Percentiles rank a stretch among this genome's conserved stretches.
Evolutionary conservation across 2,797 vertebrate genomes (phyloP).

Genomic region (Emys orbicularis): DNA sequence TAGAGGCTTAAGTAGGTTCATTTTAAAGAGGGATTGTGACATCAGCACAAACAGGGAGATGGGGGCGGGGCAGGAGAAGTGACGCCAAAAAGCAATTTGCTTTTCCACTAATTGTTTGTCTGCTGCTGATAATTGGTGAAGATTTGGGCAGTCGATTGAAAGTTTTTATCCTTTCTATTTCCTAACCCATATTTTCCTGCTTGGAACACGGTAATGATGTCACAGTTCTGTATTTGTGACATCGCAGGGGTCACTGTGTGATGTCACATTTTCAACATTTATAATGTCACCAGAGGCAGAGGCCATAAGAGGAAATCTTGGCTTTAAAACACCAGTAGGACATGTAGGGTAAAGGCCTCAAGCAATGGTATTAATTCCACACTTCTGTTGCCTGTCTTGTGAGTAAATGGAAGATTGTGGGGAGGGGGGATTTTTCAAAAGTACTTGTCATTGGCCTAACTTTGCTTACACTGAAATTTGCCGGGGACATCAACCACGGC

Average conservation of each 20-base stretch:
- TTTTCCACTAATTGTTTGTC: slow-evolving; percentile 44
- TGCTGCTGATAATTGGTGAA: slow-evolving; percentile 17
- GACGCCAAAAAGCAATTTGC: slow-evolving; percentile 4
- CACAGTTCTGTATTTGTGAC: not conserved
- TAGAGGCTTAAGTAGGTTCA: slow-evolving; percentile 17
- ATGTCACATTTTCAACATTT: not conserved
- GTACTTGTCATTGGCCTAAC: not conserved
- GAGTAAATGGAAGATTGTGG: accelerated
- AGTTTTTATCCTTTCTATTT: not conserved
- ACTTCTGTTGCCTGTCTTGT: accelerated
- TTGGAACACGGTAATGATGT: not conserved
- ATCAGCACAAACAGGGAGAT: not conserved
- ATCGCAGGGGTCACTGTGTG: not conserved
- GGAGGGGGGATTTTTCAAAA: accelerated
- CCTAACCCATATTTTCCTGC: not conserved
- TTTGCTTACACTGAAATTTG: not conserved
- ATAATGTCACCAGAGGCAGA: accelerated
- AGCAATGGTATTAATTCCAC: accelerated
- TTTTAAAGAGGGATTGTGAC: not conserved
- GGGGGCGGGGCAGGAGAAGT: not conserved
- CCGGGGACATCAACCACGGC: not conserved
- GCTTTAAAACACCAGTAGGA: not conserved
- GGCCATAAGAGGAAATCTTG: not conserved
- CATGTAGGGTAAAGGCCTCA: accelerated
- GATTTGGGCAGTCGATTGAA: not conserved